phyloP scores from a whole-genome alignment of 1,140 invertebrate species.

The Aethina tumida region DNA sequence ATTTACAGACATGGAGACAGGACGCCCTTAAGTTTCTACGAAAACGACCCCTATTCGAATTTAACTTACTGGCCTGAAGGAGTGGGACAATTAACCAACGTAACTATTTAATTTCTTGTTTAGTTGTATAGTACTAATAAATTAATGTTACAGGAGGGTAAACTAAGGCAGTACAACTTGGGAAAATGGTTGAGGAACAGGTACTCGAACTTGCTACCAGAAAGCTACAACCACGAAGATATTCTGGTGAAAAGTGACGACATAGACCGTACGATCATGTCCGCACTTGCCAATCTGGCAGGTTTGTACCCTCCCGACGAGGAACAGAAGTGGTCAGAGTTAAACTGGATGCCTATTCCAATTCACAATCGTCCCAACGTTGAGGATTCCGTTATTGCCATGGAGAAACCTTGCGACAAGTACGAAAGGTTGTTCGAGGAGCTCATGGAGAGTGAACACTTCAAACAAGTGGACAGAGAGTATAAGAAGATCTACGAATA shows the following conservation, averaged over 20 bases:
- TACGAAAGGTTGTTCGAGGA: constrained; percentile 47
- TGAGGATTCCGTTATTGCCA: constrained; percentile 47
- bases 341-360: constrained; percentile 77
- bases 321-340: constrained; percentile 34
- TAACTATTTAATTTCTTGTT: no score
- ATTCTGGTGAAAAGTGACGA: constrained; percentile 56
- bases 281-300: constrained; percentile 70
- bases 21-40: constrained; percentile 61
- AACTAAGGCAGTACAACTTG: constrained; percentile 61
- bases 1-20: constrained; percentile 65
- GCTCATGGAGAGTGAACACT: constrained; percentile 43
- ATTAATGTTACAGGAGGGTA: constrained; percentile 60
- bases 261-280: constrained; percentile 80
- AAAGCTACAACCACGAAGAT: constrained; percentile 35
- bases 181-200: constrained; percentile 62
- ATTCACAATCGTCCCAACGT: constrained; percentile 62
- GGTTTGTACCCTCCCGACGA: constrained; percentile 59
- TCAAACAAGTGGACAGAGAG: constrained; percentile 44
- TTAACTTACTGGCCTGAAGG: constrained; percentile 61
- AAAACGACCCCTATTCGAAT: constrained; percentile 63
- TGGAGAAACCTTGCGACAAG: constrained; percentile 51
- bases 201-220: constrained; percentile 48
- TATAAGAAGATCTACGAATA: constrained; percentile 36
- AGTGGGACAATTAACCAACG: constrained; percentile 68
- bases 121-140: no score